Conservation (phyloP, 1,140 invertebrate species). For the Drosophila truncata region DNA sequence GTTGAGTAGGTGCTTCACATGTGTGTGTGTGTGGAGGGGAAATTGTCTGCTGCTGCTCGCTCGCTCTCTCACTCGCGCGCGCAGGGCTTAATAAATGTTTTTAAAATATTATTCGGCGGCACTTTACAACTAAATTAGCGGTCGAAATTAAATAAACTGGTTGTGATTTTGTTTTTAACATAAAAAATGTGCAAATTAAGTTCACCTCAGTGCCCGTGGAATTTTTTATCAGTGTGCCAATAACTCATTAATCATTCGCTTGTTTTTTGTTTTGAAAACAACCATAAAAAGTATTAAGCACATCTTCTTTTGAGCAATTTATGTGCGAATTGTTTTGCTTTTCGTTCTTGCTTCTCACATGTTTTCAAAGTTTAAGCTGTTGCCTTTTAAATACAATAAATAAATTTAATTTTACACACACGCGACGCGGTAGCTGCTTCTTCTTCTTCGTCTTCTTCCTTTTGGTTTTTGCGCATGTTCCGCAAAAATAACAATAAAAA, state of each 20-base stretch:
- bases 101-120: conserved; percentile 27
- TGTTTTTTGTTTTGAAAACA: conserved; percentile 62
- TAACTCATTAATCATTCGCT: conserved; percentile 67
- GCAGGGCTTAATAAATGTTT: conserved; percentile 46
- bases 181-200: not conserved
- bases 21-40: conserved; percentile 47
- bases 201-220: not conserved
- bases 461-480: conserved; percentile 77
- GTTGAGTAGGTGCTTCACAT: conserved; percentile 36
- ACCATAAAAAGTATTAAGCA: conserved; percentile 71
- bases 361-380: conserved; percentile 7
- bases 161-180: conserved; percentile 3
- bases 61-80: conserved; percentile 14
- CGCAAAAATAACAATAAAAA: conserved; percentile 55
- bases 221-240: conserved; percentile 51
- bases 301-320: conserved; percentile 65
- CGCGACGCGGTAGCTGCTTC: conserved; percentile 54
- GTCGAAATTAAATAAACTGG: conserved; percentile 10
- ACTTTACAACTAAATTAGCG: conserved; percentile 38
- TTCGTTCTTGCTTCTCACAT: conserved; percentile 17
- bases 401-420: conserved; percentile 73
- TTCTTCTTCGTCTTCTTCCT: conserved; percentile 22
- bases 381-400: conserved; percentile 62
- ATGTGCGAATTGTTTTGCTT: conserved; percentile 61
- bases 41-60: conserved; percentile 35